Base-by-base conservation (phyloP, 2,113 vertebrate species). In the Serinus canaria region DNA sequence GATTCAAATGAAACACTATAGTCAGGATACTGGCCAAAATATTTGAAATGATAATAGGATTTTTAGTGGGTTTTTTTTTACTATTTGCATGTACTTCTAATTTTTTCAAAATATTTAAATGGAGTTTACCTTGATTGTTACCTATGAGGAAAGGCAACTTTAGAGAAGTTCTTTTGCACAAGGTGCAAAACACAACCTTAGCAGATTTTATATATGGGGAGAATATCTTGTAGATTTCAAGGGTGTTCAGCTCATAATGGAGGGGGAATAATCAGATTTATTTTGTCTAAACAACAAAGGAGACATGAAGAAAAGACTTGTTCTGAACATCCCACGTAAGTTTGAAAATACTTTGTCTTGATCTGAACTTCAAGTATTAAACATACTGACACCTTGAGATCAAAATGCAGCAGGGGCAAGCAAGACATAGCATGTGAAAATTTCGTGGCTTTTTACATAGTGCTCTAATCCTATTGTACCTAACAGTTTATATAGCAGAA, bases 41-140 rank as follows among this genome's bases (percentile, higher is more conserved):
- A 95, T 50, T 89, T 87, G 37, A 95, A 92, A 83, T 47, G 14
- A 53, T 89, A 84, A 60, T 74, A 72, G 60, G 9, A 83, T 60
- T 75, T 92, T 88, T 82, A 80, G 24, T 58, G 67, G 33, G n/a
- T 28, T 16, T 8, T 31, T 92, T 94, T 83, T 96, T 91, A 78
- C 70, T 63, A 89, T 24, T 83, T 62, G 33, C 0, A 0, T 35
- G 44, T n/a, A 72, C 53, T 35, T 80, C 5, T 64, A 50, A 44
- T 74, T 93, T 96, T 96, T 92, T 90, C 30, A 84, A 90, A 87
- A 33, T 60, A 76, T 87, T 94, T 95, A 90, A 69, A 39, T 49
- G 5, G 33, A 68, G 19, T 47, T 86, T 95, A 93, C 50, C 63
- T 93, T 87, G 37, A 68, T 56, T 55, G 46, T 85, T 92, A 73